Percentiles rank a stretch among this genome's conserved stretches.
These are phyloP conservation scores for Osmerus mordax DNA, from an alignment of 2,113 vertebrate species.

Conservation along the genomic window DNA sequence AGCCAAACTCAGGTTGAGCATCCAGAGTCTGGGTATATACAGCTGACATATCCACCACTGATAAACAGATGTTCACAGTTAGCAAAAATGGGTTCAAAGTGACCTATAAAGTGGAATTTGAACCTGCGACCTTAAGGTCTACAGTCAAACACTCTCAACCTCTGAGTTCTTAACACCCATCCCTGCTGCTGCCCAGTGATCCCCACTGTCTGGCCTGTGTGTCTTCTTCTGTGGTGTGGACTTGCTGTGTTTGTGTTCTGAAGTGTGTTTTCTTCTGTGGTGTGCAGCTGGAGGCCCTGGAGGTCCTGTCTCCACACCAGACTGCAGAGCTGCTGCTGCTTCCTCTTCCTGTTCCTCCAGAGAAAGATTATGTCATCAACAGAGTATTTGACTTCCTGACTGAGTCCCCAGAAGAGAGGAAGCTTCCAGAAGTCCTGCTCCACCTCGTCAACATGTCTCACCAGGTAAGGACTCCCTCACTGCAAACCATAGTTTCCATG, in stretches of 20 bases:
- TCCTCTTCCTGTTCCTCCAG: constrained; percentile 11
- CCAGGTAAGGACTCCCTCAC: constrained; percentile 27
- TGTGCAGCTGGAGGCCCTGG: constrained; percentile 14
- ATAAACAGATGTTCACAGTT: too few relatives aligned
- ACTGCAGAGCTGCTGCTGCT: constrained; percentile 21
- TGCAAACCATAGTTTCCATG: constrained; percentile 26
- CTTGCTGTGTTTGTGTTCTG: not conserved
- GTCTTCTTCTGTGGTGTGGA: not conserved
- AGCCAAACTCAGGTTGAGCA: too few relatives aligned
- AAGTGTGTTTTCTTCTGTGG: not conserved
- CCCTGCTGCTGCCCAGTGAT: too few relatives aligned
- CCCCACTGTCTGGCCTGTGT: too few relatives aligned
- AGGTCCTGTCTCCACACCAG: constrained; percentile 19
- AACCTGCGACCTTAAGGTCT: too few relatives aligned
- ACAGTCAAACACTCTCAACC: too few relatives aligned
- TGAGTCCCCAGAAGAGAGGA: constrained; percentile 4
- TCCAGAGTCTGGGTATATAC: too few relatives aligned
- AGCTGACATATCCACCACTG: too few relatives aligned
- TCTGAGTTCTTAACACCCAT: too few relatives aligned
- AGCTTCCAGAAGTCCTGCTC: constrained; percentile 7
- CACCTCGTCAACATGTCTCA: not conserved
- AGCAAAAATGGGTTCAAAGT: too few relatives aligned
- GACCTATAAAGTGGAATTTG: too few relatives aligned
- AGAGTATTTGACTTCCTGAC: constrained; percentile 20
- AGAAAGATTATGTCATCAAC: constrained; percentile 18